Evolutionary conservation across 92 coral and sea anemone species (phyloP).

Genomic region (Parazoanthus atlanticus): DNA sequence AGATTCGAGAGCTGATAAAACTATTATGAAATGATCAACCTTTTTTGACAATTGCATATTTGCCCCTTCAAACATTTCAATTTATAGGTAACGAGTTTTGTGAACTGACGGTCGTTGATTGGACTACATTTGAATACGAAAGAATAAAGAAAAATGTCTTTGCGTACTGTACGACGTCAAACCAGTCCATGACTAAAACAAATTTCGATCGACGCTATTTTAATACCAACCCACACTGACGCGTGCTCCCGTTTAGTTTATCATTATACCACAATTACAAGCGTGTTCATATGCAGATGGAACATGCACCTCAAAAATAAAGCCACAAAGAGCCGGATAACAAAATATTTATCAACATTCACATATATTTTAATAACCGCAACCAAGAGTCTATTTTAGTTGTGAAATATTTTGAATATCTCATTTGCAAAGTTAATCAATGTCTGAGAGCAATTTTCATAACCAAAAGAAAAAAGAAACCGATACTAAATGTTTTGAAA

Average conservation of each 20-base stretch:
- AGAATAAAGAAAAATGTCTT: not conserved
- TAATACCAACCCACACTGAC: not conserved
- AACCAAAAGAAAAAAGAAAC: not conserved
- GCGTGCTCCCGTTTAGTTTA: not conserved
- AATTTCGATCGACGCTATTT: not conserved
- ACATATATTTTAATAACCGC: not conserved
- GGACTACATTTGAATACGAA: not conserved
- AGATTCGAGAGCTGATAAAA: not conserved
- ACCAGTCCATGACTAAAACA: not conserved
- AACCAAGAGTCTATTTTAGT: not conserved
- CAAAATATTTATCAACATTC: not conserved
- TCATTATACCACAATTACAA: not conserved
- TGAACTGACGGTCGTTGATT: not conserved
- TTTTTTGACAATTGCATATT: too few species aligned
- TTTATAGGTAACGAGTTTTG: not conserved
- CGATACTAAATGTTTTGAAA: not conserved
- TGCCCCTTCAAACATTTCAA: too few species aligned
- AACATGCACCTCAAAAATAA: not conserved
- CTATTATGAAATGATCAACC: not conserved
- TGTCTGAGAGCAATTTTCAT: not conserved
- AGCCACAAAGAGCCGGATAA: not conserved
- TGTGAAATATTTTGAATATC: too few species aligned
- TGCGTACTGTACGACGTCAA: not conserved
- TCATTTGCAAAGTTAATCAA: not conserved
- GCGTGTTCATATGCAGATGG: not conserved